Base-by-base conservation (phyloP, 37 sponge, comb jelly and placozoan species). In the Chondrilla cf. caribensis region DNA sequence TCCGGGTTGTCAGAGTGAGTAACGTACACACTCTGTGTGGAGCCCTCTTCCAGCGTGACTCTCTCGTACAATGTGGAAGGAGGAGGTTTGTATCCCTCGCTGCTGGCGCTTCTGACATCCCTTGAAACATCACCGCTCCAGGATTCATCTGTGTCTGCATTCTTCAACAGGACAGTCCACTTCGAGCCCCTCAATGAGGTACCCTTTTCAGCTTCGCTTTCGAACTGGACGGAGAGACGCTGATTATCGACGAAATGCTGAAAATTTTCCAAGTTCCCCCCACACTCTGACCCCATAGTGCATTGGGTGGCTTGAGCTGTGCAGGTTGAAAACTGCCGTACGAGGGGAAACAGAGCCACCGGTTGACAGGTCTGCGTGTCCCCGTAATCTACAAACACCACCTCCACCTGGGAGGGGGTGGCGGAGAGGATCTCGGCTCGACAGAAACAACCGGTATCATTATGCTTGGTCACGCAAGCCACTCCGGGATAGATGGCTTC, bases 371-470 rank as follows among this genome's bases (percentile, higher is more conserved):
- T 40, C 32, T 75, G 64, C 2, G 47, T 70, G 78, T 94, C 88
- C 0, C 95, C 95, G 47, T 91, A 94, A 81, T 94, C 95, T 31
- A 86, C 85, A 58, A 84, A 94, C 26, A 81, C 68, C 0, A 94
- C 87, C 17, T 75, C 62, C 0, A 84, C 89, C 80, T 84, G 42
- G 1, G 66, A 43, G 19, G 18, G 64, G 2, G 33, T 38, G 15
- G 54, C 43, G 2, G 26, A 19, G 8, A 80, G 24, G 66, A 92
- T 77, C 29, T 73, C 60, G 19, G 84, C 86, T 17, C 93, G 80
- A 43, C 88, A 89, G 51, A 85, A 86, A 21, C 28, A 32, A 4
- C 47, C 54, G 51, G 86, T 89, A 39, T 86, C 87, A 62, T 47
- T 47, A 58, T 59, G 88, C 38, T 47, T 31, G 28, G 77, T 37